These are phyloP conservation scores for Drosophila littoralis DNA, from an alignment of 1,140 invertebrate species.

Conservation along the genomic window DNA sequence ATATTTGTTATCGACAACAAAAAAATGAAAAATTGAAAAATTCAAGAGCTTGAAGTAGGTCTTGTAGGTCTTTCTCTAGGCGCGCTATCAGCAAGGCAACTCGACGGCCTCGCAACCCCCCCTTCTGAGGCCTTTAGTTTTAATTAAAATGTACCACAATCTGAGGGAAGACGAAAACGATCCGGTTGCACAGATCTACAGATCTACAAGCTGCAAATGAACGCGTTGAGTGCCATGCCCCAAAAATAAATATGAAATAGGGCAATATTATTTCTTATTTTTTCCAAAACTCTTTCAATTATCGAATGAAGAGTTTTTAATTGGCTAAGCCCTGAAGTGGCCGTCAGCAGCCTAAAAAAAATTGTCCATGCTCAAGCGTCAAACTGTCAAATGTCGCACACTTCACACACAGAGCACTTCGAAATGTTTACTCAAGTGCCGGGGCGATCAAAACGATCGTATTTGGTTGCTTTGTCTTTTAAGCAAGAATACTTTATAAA, in stretches of 20 bases:
- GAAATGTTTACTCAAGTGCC: constrained; percentile 41
- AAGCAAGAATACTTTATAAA: constrained; percentile 8
- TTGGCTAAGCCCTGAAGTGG: constrained; percentile 37
- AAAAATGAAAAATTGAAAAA: neutral
- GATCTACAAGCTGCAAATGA: constrained; percentile 26
- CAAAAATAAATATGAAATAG: constrained; percentile 36
- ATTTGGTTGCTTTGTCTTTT: constrained; percentile 1
- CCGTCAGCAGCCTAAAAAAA: neutral
- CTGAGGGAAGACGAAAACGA: constrained; percentile 4
- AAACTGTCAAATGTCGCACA: constrained; percentile 4
- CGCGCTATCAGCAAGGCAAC: constrained; percentile 16
- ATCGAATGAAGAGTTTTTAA: constrained; percentile 38
- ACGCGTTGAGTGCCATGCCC: constrained; percentile 43
- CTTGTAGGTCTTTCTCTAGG: neutral
- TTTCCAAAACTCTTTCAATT: constrained; percentile 14
- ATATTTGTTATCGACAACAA: constrained; percentile 18
- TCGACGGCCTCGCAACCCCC: neutral
- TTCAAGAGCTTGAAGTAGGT: neutral
- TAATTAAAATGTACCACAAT: constrained; percentile 53
- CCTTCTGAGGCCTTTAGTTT: constrained; percentile 15
- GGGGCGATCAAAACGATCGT: constrained; percentile 14
- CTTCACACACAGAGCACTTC: neutral
- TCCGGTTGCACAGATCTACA: constrained; percentile 2
- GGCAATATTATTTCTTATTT: neutral
- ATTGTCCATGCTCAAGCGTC: constrained; percentile 3